Base-by-base conservation (phyloP, 2,113 vertebrate species). In the Callocephalon fimbriatum region DNA sequence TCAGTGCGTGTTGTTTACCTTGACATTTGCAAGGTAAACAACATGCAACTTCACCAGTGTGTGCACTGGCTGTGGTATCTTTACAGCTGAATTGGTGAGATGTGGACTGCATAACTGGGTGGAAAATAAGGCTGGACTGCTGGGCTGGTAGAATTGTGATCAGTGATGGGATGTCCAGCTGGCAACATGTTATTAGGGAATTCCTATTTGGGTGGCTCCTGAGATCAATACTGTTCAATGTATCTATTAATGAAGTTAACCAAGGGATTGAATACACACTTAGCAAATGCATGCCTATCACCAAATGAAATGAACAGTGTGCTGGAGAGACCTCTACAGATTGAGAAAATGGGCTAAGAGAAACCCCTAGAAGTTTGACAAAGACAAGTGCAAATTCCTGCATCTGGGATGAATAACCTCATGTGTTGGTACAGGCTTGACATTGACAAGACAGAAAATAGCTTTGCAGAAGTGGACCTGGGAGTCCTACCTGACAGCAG, bases 291-390 rank as follows among this genome's bases (percentile, higher is more conserved):
- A 5, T 83, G 59, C 16, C 32, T 70, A 32, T 80, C 37, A 32
- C 16, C 1, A 2, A 19, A 37, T 66, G 29, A 78, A 35, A 8
- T 2, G 0, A 15, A 70, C n/a, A 23, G 0, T 31, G 44, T 66
- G 21, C 27, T 63, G 38, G 16, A 80, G 48, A 72, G 3, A 68
- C 8, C 2, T 65, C 35, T 72, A 18, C 13, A 68, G 21, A 22
- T 7, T 42, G 31, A 12, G 31, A 74, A 77, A 53, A 77, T 27
- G 6, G 8, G 10, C 45, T 70, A 65, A 71, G n/a, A 68, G 45
- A 68, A 91, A 25, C 8, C 6, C 7, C 15, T 26, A 29, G 42
- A 79, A 13, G 8, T 73, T n/a, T 7, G 4, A 31, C 35, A 73
- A 90, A 79, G 42, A n/a, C 16, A n/a, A 23, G 8, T 67, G 22